A percentile compares a stretch with the other conserved stretches of the same genome.
Evolutionary conservation across 1,140 invertebrate genomes (phyloP).

Genomic region (Oncopodura yosiiana): DNA sequence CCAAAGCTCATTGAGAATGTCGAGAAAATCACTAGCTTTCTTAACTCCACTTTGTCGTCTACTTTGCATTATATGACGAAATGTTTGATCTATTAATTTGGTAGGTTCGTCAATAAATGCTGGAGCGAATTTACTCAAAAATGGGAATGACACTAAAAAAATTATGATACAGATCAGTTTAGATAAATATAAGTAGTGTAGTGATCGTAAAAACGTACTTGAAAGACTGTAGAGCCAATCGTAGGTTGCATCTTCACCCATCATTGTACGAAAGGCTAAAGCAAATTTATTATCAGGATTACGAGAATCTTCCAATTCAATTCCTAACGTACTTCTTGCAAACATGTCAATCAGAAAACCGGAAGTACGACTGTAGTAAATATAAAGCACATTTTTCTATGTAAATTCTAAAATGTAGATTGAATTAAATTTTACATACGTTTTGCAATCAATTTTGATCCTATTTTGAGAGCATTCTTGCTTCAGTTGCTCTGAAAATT

Average conservation of each 20-base stretch:
- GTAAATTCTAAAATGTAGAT: too few relatives aligned
- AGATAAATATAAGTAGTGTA: background rate
- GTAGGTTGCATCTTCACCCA: conserved; percentile 3
- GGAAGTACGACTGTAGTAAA: conserved; percentile 14
- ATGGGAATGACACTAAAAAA: conserved; percentile 10
- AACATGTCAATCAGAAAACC: conserved; percentile 29
- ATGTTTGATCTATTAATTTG: conserved; percentile 16
- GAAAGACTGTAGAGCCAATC: conserved; percentile 7
- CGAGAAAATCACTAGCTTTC: conserved; percentile 13
- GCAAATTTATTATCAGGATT: conserved; percentile 6
- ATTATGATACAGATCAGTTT: background rate
- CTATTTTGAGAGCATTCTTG: conserved; percentile 11
- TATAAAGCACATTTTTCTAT: background rate
- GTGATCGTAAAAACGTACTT: background rate
- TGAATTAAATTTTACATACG: too few relatives aligned
- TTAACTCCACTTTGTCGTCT: background rate
- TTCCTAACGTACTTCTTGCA: conserved; percentile 13
- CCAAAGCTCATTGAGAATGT: conserved; percentile 15
- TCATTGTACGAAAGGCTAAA: background rate
- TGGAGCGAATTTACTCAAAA: conserved; percentile 9
- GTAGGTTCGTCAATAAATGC: conserved; percentile 14
- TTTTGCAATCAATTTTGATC: conserved; percentile 23
- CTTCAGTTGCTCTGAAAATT: conserved; percentile 11
- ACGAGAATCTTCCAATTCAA: conserved; percentile 10
- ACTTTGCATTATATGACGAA: conserved; percentile 11